Conservation (phyloP, 2,888 invertebrate genomes). For the Leucophenga maculata region DNA sequence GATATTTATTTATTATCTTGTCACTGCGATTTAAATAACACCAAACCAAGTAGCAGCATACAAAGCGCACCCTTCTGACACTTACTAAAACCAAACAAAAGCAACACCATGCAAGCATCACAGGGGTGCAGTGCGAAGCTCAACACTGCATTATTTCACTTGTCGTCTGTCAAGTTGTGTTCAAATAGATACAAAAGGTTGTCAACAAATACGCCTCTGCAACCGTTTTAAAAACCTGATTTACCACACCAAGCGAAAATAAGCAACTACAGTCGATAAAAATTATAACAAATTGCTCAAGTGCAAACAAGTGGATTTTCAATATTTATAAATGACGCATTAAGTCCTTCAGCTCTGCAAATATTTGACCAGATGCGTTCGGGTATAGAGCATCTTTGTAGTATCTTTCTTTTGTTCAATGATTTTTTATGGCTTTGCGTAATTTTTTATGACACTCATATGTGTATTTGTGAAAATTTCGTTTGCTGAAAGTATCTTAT, state of each 20-base stretch:
- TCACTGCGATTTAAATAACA: conserved; percentile 60
- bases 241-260: conserved; percentile 11
- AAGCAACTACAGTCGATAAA: conserved; percentile 20
- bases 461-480: conserved; percentile 54
- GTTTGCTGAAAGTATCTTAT: conserved; percentile 40
- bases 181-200: conserved; percentile 48
- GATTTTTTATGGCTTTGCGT: conserved; percentile 50
- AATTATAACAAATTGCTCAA: conserved; percentile 49
- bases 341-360: conserved; percentile 42
- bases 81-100: conserved; percentile 46
- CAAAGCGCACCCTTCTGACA: conserved; percentile 38
- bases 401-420: not conserved
- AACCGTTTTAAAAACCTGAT: conserved; percentile 51
- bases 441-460: conserved; percentile 66
- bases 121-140: conserved; percentile 37
- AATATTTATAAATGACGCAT: conserved; percentile 44
- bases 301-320: conserved; percentile 54
- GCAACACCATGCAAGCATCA: not conserved
- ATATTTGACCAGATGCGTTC: conserved; percentile 67
- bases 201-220: conserved; percentile 57
- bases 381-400: not conserved
- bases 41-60: not conserved
- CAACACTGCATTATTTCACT: conserved; percentile 37
- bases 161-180: conserved; percentile 46
- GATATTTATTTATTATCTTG: conserved; percentile 70